Base-by-base conservation (phyloP, 2,797 vertebrate species). In the Acipenser ruthenus region DNA sequence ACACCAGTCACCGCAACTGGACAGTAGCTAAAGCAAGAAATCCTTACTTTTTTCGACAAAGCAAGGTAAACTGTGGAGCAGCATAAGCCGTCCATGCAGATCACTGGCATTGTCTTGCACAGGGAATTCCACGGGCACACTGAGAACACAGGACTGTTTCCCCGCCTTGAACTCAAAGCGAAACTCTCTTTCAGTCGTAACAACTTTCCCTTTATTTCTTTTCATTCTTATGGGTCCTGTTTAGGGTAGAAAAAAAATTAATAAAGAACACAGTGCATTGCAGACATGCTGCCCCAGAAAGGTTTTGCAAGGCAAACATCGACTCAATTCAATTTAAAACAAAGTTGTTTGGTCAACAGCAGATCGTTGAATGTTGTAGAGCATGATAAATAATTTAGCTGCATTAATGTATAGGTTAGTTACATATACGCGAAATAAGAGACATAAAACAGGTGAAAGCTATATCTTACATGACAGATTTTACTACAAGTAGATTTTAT, bases 21-120 rank as follows among this genome's bases (percentile, higher is more conserved):
- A 37, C 10, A n/a, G 6, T 9, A 12, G 51, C 37, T 37, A 9
- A 8, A 53, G 52, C 10, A 49, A 10, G 11, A 1, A 55, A 2
- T 48, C 37, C 82, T 90, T 80, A 97, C 96, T 95, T n/a, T 88
- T 83, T 79, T 98, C 96, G 74, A 97, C 82, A 71, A 95, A 98
- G 76, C 94, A 96, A 0, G 96, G 96, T 64, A 98, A 87, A 73
- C 81, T 91, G 75, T 98, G 95, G 1, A 98, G 89, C 68, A 93
- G 85, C 92, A 97, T 91, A 18, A 98, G 82, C 6, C 93, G 89
- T 23, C 95, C 94, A 1, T 93, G 94, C 6, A 97, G 84, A 75
- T 97, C 92, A 73, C 71, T 90, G 71, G 90, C 78, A 68, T 93
- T 93, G 67, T 94, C 93, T 12, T 92, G 85, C 23, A 94, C 80